Conservation (phyloP, 2,113 vertebrate species). For the Poeciliopsis occidentalis region DNA sequence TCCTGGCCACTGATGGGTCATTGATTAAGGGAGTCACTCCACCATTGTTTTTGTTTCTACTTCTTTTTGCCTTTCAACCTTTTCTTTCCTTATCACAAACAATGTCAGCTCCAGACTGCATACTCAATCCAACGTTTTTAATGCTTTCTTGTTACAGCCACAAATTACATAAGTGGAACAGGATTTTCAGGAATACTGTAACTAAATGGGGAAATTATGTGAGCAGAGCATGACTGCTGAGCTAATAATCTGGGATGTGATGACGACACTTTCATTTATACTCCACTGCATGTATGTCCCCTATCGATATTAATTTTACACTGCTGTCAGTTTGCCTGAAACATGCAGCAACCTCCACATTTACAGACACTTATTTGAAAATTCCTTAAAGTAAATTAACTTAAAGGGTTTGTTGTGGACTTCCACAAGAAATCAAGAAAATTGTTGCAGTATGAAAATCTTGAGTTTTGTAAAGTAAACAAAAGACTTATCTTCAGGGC, state of each 20-base stretch:
- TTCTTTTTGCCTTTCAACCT: constrained; percentile 11
- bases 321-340: constrained; percentile 1
- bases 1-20: constrained; percentile 8
- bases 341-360: not conserved
- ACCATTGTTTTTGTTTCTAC: constrained; percentile 11
- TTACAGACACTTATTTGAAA: not conserved
- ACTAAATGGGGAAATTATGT: not conserved
- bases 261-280: constrained; percentile 1
- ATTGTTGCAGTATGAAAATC: not conserved
- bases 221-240: constrained; percentile 13
- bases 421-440: not conserved
- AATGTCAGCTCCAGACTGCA: not conserved
- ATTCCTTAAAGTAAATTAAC: not conserved
- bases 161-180: constrained; percentile 2
- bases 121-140: constrained; percentile 6
- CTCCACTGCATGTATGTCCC: constrained; percentile 4
- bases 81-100: not conserved
- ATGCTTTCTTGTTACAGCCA: constrained; percentile 6
- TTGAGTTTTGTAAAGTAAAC: not conserved
- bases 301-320: not conserved
- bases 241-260: constrained; percentile 13
- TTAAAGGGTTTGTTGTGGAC: not conserved
- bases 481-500: not conserved
- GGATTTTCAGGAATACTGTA: constrained; percentile 8
- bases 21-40: constrained; percentile 21